Percentiles rank a stretch among this genome's conserved stretches.
Conservation (phyloP, 2,113 vertebrate species). For the Maccullochella peelii region DNA sequence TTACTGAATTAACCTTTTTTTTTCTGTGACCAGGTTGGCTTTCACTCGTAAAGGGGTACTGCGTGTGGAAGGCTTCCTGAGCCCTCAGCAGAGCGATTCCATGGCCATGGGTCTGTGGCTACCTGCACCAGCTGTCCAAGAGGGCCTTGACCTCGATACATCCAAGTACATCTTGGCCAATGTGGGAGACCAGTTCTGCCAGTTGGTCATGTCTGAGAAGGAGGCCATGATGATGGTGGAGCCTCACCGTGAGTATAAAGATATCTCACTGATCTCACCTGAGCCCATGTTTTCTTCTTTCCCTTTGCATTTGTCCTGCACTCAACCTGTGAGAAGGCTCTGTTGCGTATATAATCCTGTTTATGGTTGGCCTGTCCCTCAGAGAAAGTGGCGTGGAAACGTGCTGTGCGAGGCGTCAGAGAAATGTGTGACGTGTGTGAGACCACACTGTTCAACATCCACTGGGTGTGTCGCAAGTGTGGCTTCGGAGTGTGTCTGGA, state of each 20-base stretch:
- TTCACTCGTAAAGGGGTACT: slow-evolving; percentile 97
- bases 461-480: slow-evolving; percentile 99
- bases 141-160: slow-evolving; percentile 96
- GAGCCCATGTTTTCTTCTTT: neutral
- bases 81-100: slow-evolving; percentile 96
- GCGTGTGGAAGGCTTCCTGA: slow-evolving; percentile 96
- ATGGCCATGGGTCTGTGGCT: slow-evolving; percentile 98
- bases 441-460: slow-evolving; percentile 98
- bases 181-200: slow-evolving; percentile 98
- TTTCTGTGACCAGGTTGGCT: slow-evolving; percentile 85
- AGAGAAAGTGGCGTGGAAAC: slow-evolving; percentile 99
- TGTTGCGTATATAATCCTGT: neutral
- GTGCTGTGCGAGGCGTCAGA: slow-evolving; percentile 94
- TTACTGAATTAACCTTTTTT: neutral
- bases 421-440: slow-evolving; percentile 99
- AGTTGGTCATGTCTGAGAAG: slow-evolving; percentile 99
- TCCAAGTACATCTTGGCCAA: slow-evolving; percentile 99
- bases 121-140: slow-evolving; percentile 90
- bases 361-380: slow-evolving; percentile 30
- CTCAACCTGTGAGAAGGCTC: neutral
- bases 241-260: slow-evolving; percentile 92
- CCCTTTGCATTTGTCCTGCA: neutral
- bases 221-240: slow-evolving; percentile 99
- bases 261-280: neutral
- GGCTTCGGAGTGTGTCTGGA: slow-evolving; percentile 98